Percentiles rank a stretch among this genome's conserved stretches.
These are phyloP conservation scores for Parambassis ranga DNA, from an alignment of 2,797 vertebrate genomes.

Conservation along the genomic window DNA sequence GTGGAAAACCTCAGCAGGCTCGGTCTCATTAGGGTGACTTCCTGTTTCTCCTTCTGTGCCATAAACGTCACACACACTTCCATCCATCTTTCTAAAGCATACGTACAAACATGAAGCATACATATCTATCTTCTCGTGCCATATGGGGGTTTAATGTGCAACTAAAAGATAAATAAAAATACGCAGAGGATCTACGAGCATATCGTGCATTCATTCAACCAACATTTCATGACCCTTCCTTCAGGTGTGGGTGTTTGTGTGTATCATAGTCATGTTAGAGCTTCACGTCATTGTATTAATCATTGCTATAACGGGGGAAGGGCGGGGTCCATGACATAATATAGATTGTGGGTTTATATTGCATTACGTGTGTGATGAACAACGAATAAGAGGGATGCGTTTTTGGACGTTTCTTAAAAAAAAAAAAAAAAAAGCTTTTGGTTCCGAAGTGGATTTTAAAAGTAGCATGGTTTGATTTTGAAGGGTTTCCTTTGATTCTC, in stretches of 20 bases:
- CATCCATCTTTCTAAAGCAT: slow-evolving; percentile 3
- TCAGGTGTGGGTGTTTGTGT: slow-evolving; percentile 46
- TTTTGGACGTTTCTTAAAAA: slow-evolving; percentile 55
- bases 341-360: slow-evolving; percentile 48
- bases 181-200: slow-evolving; percentile 47
- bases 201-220: slow-evolving; percentile 46
- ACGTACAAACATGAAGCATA: slow-evolving; percentile 13
- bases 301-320: slow-evolving; percentile 34
- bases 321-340: slow-evolving; percentile 11
- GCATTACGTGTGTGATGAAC: slow-evolving; percentile 47
- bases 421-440: slow-evolving; percentile 30
- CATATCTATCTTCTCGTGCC: slow-evolving; percentile 55
- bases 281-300: slow-evolving; percentile 48
- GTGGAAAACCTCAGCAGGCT: neutral
- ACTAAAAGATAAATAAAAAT: slow-evolving; percentile 19
- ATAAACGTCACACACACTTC: slow-evolving; percentile 30
- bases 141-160: slow-evolving; percentile 71
- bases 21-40: neutral
- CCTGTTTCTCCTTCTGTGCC: slow-evolving; percentile 39
- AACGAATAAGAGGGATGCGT: slow-evolving; percentile 8
- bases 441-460: slow-evolving; percentile 62
- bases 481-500: slow-evolving; percentile 29
- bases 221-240: slow-evolving; percentile 23
- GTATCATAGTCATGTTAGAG: slow-evolving; percentile 42
- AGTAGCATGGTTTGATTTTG: slow-evolving; percentile 73